These are phyloP conservation scores for Rutpela maculata DNA, from an alignment of 2,888 invertebrate species.

Conservation along the genomic window DNA sequence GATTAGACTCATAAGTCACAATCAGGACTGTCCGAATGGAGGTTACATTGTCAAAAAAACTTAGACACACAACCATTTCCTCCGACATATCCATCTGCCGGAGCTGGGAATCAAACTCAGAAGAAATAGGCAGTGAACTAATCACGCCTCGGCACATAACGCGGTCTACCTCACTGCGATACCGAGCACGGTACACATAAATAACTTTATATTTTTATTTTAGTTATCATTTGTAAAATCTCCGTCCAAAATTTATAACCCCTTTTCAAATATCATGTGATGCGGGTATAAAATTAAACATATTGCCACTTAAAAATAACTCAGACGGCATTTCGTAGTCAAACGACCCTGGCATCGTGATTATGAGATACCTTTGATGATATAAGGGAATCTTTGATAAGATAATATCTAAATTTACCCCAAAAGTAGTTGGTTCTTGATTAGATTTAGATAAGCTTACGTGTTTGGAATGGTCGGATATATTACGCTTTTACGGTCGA, in stretches of 20 bases:
- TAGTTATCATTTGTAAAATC: not conserved
- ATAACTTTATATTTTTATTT: too few relatives aligned
- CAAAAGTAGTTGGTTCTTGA: conserved; percentile 58
- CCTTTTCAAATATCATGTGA: not conserved
- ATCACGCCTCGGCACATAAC: too few relatives aligned
- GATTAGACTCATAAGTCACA: too few relatives aligned
- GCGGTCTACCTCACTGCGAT: too few relatives aligned
- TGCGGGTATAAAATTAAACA: not conserved
- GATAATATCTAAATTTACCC: conserved; percentile 63
- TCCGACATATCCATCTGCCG: too few relatives aligned
- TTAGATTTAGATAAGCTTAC: conserved; percentile 61
- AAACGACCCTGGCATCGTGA: not conserved
- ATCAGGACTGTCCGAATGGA: too few relatives aligned
- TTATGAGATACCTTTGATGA: conserved; percentile 33
- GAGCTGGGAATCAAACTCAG: too few relatives aligned
- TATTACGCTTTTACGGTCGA: conserved; percentile 39
- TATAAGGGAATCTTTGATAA: conserved; percentile 56
- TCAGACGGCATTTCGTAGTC: conserved; percentile 4
- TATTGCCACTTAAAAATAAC: conserved; percentile 7
- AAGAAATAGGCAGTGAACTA: too few relatives aligned
- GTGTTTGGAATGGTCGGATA: conserved; percentile 59
- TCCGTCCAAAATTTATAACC: not conserved
- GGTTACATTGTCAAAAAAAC: too few relatives aligned
- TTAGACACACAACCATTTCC: too few relatives aligned
- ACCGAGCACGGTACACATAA: too few relatives aligned